phyloP scores from a whole-genome alignment of 2,113 vertebrate species.

The Epinephelus cyanopodus region DNA sequence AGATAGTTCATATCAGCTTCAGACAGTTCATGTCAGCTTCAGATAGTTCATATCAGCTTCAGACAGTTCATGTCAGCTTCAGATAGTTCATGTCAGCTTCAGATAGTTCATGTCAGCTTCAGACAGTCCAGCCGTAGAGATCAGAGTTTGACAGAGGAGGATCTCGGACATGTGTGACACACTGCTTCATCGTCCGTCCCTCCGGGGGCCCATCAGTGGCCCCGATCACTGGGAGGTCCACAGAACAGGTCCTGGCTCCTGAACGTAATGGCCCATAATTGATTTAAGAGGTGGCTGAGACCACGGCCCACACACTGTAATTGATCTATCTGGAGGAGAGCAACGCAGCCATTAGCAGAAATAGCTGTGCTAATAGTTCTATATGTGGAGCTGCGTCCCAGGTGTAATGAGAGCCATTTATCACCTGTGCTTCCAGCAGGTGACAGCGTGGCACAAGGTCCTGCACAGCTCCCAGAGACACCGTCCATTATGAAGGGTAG shows the following conservation, averaged over 20 bases:
- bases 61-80: too few species aligned
- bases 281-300: constrained; percentile 74
- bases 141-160: constrained; percentile 5
- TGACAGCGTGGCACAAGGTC: constrained; percentile 63
- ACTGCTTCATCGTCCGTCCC: constrained; percentile 19
- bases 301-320: constrained; percentile 65
- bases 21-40: too few species aligned
- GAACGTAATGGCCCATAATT: constrained; percentile 74
- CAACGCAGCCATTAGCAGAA: constrained; percentile 79
- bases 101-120: too few species aligned
- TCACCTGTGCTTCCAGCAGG: constrained; percentile 76
- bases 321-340: constrained; percentile 80
- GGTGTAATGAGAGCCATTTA: constrained; percentile 83
- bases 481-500: constrained; percentile 58
- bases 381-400: constrained; percentile 76
- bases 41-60: too few species aligned
- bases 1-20: too few species aligned
- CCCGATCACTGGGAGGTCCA: constrained; percentile 52
- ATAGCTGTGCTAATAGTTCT: constrained; percentile 81
- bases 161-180: constrained; percentile 9
- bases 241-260: constrained; percentile 44
- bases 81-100: too few species aligned
- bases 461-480: constrained; percentile 24
- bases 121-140: too few species aligned
- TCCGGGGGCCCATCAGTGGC: not conserved